phyloP scores from a whole-genome alignment of 2,797 vertebrate genomes.

The Epinephelus coioides region DNA sequence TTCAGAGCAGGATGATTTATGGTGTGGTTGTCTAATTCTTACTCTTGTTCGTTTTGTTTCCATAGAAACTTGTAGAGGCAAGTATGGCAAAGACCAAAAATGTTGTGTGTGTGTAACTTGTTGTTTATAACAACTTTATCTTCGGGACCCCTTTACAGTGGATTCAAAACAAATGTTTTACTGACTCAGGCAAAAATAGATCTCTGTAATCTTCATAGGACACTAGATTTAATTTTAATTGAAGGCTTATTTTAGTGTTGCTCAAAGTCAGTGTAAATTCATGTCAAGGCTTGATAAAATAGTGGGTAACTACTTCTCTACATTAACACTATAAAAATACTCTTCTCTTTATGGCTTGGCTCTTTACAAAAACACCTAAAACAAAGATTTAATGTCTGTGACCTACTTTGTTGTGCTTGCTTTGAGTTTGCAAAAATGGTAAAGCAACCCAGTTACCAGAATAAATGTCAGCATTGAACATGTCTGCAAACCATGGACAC shows the following conservation, averaged over 20 bases:
- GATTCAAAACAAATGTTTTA: slow-evolving; percentile 58
- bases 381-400: slow-evolving; percentile 2
- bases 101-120: slow-evolving; percentile 81
- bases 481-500: too few species aligned
- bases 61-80: slow-evolving; percentile 99
- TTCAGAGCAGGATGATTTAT: slow-evolving; percentile 49
- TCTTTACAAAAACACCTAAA: slow-evolving; percentile 30
- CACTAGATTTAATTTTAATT: slow-evolving; percentile 14
- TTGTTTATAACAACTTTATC: slow-evolving; percentile 83
- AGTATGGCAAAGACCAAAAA: slow-evolving; percentile 89
- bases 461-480: too few species aligned
- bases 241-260: neutral
- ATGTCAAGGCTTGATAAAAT: slow-evolving; percentile 49
- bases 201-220: slow-evolving; percentile 20
- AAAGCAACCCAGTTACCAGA: neutral
- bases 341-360: slow-evolving; percentile 41
- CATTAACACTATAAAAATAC: slow-evolving; percentile 10
- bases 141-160: slow-evolving; percentile 70
- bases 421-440: slow-evolving; percentile 9
- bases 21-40: slow-evolving; percentile 79
- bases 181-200: slow-evolving; percentile 40
- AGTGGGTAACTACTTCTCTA: slow-evolving; percentile 40
- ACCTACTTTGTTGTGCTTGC: slow-evolving; percentile 14
- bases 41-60: slow-evolving; percentile 91
- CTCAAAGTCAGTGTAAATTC: slow-evolving; percentile 11